Base-by-base conservation (phyloP, 2,888 invertebrate species). In the Marronus borbonicus region DNA sequence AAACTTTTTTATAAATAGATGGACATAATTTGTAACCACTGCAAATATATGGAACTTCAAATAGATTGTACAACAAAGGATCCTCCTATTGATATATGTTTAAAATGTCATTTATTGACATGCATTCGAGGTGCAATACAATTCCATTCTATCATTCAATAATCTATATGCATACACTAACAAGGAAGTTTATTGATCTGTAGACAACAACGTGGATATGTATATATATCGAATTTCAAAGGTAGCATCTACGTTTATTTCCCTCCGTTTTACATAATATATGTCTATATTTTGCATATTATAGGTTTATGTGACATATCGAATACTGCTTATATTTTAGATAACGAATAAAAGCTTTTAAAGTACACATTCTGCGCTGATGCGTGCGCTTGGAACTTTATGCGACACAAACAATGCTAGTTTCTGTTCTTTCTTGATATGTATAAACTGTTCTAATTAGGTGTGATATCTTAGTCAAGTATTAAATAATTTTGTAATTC, bases 291-390 rank as follows among this genome's bases (percentile, higher is more conserved):
- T 20, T 20, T 55, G 20, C n/a, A 20, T 55, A 55, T 55, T 55
- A 55, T 55, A 55, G 17, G 4, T 10, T 55, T 8, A 55, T 55
- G 20, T 55, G 20, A 44, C 12, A 12, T 12, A 44, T 44, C 55
- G 55, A 17, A 55, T 55, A 17, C 20, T 5, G 55, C 44, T 44
- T 44, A 44, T 12, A 20, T 20, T 55, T 31, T 55, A 55, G 55
- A 55, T 52, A 55, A 20, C 20, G 55, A 55, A 52, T 52, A 52
- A 52, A 52, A 52, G 52, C 52, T 52, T 52, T 52, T 52, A 52
- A 55, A 55, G 55, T 55, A 8, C 20, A 55, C 20, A 55, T 55
- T 55, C 2, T 24, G 17, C 20, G 20, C 12, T 44, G 10, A 44
- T 10, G 44, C 44, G 44, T 44, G 8, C 2, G 44, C 44, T 12